These are phyloP conservation scores for Drosophila anceps DNA, from an alignment of 2,888 invertebrate species.

Conservation along the genomic window DNA sequence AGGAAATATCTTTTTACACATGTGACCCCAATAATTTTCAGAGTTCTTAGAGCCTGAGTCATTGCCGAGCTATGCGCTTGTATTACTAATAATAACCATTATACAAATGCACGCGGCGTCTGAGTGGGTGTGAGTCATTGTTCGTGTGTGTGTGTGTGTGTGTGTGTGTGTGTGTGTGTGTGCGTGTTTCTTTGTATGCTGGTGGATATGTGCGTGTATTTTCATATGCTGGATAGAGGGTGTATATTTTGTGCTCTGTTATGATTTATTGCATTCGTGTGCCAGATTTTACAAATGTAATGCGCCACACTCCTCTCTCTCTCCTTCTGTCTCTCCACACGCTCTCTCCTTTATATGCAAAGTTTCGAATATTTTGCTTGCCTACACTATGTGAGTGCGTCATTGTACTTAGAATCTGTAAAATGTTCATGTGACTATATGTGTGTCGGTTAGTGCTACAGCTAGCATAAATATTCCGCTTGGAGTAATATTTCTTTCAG, in stretches of 20 bases:
- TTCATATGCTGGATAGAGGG: slow-evolving; percentile 32
- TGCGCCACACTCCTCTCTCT: slow-evolving; percentile 59
- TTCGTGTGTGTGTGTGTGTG: slow-evolving; percentile 11
- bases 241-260: slow-evolving; percentile 69
- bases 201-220: slow-evolving; percentile 32
- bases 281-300: slow-evolving; percentile 83
- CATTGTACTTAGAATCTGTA: slow-evolving; percentile 56
- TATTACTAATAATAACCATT: slow-evolving; percentile 80
- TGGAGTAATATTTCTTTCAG: slow-evolving; percentile 74
- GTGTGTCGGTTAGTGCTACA: slow-evolving; percentile 18
- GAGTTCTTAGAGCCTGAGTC: slow-evolving; percentile 69
- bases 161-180: slow-evolving; percentile 21
- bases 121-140: slow-evolving; percentile 19
- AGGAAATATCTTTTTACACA: slow-evolving; percentile 82
- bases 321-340: not conserved
- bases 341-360: slow-evolving; percentile 74
- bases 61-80: slow-evolving; percentile 63
- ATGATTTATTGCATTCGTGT: slow-evolving; percentile 84
- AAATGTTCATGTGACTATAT: slow-evolving; percentile 12
- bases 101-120: slow-evolving; percentile 36
- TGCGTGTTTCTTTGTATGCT: not conserved
- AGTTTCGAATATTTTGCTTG: slow-evolving; percentile 78
- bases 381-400: slow-evolving; percentile 60
- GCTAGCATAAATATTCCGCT: slow-evolving; percentile 72
- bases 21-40: slow-evolving; percentile 80